Evolutionary conservation across 2,888 invertebrate species (phyloP).

Genomic region (Diaprepes abbreviatus): DNA sequence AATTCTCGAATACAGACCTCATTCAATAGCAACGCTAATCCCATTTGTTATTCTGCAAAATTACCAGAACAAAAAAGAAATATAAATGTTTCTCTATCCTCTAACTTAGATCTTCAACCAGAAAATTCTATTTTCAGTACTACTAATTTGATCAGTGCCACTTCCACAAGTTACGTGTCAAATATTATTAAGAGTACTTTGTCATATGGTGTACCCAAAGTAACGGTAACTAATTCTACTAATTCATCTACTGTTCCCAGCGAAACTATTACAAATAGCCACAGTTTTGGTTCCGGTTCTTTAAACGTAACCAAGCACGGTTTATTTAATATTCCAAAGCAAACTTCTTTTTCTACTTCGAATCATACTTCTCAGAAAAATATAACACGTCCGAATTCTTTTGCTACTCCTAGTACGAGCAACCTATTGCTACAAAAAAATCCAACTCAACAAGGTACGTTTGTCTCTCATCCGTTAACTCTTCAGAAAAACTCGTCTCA

Average conservation of each 20-base stretch:
- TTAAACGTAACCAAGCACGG: not conserved
- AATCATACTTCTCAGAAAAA: not conserved
- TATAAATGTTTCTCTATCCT: not conserved
- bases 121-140: conserved; percentile 34
- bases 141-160: conserved; percentile 36
- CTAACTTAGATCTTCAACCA: conserved; percentile 1
- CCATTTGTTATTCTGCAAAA: not conserved
- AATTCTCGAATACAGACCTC: conserved; percentile 16
- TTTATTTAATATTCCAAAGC: not conserved
- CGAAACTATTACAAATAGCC: not conserved
- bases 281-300: not conserved
- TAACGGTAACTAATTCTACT: not conserved
- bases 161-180: conserved; percentile 39
- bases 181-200: conserved; percentile 40
- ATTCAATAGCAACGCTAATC: not conserved
- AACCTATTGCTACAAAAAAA: not conserved
- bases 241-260: not conserved
- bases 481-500: not conserved
- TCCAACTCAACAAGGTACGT: not conserved
- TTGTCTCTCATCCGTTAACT: not conserved
- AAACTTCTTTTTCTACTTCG: not conserved
- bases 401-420: not conserved
- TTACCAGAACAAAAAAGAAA: not conserved
- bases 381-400: not conserved
- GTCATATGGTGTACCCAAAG: conserved; percentile 41